Percentiles rank a stretch among this genome's conserved stretches.
These are phyloP conservation scores for Gymnothorax reevesii DNA, from an alignment of 2,797 vertebrate species.

Conservation along the genomic window DNA sequence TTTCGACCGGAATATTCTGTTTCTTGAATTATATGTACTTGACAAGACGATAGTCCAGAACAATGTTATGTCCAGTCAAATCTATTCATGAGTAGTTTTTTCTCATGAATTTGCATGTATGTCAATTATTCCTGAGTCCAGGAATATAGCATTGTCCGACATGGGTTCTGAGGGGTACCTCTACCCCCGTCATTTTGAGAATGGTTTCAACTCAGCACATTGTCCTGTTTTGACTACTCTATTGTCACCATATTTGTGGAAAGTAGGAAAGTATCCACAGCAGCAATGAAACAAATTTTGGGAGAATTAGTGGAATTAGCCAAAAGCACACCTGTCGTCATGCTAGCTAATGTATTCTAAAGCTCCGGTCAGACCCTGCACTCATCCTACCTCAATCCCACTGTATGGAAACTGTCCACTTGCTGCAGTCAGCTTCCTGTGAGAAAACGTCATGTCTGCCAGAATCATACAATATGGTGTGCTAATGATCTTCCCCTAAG, in stretches of 20 bases:
- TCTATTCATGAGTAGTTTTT: no score
- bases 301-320: background rate
- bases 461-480: slow-evolving; percentile 15
- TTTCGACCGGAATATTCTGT: no score
- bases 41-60: no score
- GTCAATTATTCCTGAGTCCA: no score
- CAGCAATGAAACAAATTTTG: background rate
- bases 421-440: slow-evolving; percentile 15
- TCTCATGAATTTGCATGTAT: no score
- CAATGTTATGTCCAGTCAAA: no score
- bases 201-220: no score
- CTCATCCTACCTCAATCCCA: slow-evolving; percentile 5
- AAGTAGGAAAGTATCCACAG: background rate
- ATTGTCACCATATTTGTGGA: background rate
- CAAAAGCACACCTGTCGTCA: background rate
- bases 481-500: background rate
- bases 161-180: no score
- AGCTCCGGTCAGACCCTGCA: background rate
- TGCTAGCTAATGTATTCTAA: background rate
- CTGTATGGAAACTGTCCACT: slow-evolving; percentile 19
- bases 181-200: no score
- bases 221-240: no score
- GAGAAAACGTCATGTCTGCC: slow-evolving; percentile 8
- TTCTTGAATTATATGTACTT: no score
- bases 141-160: no score